Percentiles rank a stretch among this genome's conserved stretches.
These are phyloP conservation scores for Pectinophora gossypiella DNA, from an alignment of 1,140 invertebrate species.

Conservation along the genomic window DNA sequence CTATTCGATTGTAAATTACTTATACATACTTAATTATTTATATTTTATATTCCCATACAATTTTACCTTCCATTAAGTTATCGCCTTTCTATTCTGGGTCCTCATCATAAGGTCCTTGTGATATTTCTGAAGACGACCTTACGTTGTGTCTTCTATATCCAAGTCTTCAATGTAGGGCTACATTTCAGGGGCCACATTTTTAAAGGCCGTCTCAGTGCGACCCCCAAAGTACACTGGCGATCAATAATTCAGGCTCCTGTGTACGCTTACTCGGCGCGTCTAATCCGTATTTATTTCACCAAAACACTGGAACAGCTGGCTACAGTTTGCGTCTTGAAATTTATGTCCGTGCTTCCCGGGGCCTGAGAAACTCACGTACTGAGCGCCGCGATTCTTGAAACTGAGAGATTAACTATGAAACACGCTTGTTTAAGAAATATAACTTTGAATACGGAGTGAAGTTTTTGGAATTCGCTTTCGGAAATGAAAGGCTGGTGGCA, in stretches of 20 bases:
- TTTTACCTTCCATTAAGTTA: neutral
- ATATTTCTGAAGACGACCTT: neutral
- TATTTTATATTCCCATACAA: no score
- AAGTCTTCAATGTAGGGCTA: conserved; percentile 3
- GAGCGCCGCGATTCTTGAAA: neutral
- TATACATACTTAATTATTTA: no score
- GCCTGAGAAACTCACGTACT: conserved; percentile 13
- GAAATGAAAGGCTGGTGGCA: no score
- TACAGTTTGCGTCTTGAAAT: conserved; percentile 52
- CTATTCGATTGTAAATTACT: no score
- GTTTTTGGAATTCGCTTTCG: no score
- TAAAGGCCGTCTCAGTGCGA: neutral
- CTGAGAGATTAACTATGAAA: no score
- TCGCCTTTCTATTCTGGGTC: neutral
- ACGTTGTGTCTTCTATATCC: neutral
- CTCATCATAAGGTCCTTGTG: neutral
- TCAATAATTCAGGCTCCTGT: conserved; percentile 32
- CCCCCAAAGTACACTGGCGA: conserved; percentile 10
- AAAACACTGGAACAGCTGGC: conserved; percentile 59
- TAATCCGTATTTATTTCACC: conserved; percentile 67
- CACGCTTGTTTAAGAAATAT: no score
- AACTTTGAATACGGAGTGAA: no score
- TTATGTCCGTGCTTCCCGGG: conserved; percentile 45
- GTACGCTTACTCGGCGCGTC: conserved; percentile 10
- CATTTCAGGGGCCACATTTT: no score